Evolutionary conservation across 1,140 invertebrate species (phyloP).

Genomic region (Drosophila bocqueti): DNA sequence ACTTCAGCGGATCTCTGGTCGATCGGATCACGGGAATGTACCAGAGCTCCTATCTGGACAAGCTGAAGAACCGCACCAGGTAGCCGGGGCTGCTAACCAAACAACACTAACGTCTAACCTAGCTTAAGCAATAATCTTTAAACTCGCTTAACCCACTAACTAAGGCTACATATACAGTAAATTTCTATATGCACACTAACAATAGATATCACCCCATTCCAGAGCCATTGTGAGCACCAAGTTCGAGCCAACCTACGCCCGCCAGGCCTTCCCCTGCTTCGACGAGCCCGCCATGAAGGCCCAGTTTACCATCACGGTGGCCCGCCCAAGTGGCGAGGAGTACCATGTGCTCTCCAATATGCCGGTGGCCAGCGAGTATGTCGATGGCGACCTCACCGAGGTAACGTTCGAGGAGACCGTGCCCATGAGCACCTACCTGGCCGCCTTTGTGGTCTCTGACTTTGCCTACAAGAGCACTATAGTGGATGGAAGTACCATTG

Average conservation of each 20-base stretch:
- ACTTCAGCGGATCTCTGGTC: constrained; percentile 89
- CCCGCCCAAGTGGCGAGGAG: constrained; percentile 87
- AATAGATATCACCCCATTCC: constrained; percentile 52
- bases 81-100: constrained; percentile 74
- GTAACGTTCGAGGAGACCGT: constrained; percentile 91
- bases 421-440: constrained; percentile 96
- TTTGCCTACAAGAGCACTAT: constrained; percentile 88
- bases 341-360: constrained; percentile 94
- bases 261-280: constrained; percentile 97
- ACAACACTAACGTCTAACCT: constrained; percentile 15
- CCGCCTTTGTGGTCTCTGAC: constrained; percentile 96
- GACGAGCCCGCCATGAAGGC: constrained; percentile 98
- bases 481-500: constrained; percentile 87
- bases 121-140: background rate
- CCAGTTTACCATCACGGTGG: constrained; percentile 91
- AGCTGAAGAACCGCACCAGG: constrained; percentile 87
- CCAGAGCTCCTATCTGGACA: constrained; percentile 90
- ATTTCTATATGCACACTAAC: background rate
- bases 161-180: too few species aligned
- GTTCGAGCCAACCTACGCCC: constrained; percentile 97
- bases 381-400: constrained; percentile 66
- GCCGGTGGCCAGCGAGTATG: constrained; percentile 85
- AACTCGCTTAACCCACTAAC: background rate
- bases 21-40: constrained; percentile 92
- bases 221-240: constrained; percentile 95